These are phyloP conservation scores for Dicaeum eximium DNA, from an alignment of 2,113 vertebrate genomes.

Conservation along the genomic window DNA sequence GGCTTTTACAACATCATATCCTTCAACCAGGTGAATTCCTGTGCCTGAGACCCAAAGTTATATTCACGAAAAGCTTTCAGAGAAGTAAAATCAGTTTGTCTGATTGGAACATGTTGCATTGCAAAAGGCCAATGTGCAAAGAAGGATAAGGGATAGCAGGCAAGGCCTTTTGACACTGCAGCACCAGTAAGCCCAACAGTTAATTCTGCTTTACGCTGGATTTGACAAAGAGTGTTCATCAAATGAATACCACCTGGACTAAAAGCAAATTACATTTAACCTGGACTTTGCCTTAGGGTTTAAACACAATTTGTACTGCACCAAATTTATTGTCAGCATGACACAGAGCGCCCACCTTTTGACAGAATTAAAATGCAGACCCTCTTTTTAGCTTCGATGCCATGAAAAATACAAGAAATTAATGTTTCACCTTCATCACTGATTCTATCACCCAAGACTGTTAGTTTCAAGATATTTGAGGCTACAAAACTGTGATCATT, in stretches of 20 bases:
- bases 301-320: not conserved
- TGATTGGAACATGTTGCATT: not conserved
- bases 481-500: not conserved
- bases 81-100: not conserved
- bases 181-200: not conserved
- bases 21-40: not conserved
- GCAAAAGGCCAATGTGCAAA: not conserved
- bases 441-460: not conserved
- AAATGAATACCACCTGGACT: not conserved
- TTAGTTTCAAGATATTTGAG: not conserved
- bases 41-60: not conserved
- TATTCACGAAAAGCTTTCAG: not conserved
- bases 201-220: not conserved
- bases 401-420: not conserved
- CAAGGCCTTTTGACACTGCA: not conserved
- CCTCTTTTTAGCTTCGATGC: not conserved
- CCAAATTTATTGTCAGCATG: not conserved
- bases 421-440: not conserved
- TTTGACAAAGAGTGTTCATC: not conserved
- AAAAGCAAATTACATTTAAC: not conserved
- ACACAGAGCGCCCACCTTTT: not conserved
- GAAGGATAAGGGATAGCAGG: not conserved
- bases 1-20: not conserved
- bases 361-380: not conserved
- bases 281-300: not conserved